Conservation (phyloP, 2,797 vertebrate species). For the Arctocebus calabarensis region DNA sequence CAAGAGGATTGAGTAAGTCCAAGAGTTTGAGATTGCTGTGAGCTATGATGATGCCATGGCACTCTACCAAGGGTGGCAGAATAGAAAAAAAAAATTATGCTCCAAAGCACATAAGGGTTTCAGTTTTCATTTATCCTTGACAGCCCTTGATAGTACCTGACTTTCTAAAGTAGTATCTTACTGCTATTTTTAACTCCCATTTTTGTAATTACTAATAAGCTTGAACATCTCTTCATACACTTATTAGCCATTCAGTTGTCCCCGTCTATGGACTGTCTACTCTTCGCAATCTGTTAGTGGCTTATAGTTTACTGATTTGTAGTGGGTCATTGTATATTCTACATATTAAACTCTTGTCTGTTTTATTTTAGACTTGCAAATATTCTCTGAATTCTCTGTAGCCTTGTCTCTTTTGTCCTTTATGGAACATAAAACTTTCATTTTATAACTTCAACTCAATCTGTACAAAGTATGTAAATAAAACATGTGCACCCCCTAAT, state of each 20-base stretch:
- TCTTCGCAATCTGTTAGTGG: background rate
- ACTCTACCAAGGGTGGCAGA: too few species aligned
- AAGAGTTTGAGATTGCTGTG: too few species aligned
- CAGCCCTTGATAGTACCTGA: background rate
- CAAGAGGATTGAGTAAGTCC: too few species aligned
- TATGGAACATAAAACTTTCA: background rate
- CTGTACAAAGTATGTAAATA: too few species aligned
- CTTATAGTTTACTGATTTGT: conserved; percentile 28
- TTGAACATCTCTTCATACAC: background rate
- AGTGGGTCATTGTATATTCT: background rate
- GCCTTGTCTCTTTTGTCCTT: background rate
- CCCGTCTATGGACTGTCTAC: background rate
- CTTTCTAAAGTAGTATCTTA: background rate
- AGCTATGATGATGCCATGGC: too few species aligned
- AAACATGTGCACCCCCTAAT: too few species aligned
- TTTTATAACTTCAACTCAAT: background rate
- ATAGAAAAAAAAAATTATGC: background rate
- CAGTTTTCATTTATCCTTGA: background rate
- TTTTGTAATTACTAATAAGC: background rate
- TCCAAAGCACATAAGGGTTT: background rate
- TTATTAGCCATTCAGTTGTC: background rate
- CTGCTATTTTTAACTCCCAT: background rate
- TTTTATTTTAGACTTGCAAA: conserved; percentile 31
- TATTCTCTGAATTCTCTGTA: conserved; percentile 24
- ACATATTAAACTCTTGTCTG: background rate